phyloP scores from a whole-genome alignment of 1,140 invertebrate genomes.

The Armadillidium nasatum region DNA sequence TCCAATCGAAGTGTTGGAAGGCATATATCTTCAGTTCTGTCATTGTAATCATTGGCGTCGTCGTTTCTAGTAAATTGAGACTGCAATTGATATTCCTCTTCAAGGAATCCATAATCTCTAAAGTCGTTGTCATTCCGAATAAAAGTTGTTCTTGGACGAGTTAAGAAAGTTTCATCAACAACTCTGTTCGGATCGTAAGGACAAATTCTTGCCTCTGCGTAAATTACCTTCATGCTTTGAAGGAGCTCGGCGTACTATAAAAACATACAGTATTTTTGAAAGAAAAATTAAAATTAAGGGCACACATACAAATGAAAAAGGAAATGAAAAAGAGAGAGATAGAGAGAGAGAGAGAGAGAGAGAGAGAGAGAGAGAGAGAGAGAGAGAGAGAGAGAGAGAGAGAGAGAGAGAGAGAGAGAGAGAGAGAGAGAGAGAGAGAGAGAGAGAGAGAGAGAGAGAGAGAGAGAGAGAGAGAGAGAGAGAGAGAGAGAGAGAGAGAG shows the following conservation, averaged over 20 bases:
- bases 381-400: no score
- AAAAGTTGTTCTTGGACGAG: neutral
- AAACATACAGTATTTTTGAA: no score
- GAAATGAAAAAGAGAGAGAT: no score
- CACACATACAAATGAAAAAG: no score
- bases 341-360: no score
- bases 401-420: no score
- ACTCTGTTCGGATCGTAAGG: slow-evolving; percentile 27
- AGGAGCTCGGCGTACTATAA: slow-evolving; percentile 32
- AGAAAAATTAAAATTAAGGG: no score
- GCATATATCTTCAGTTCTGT: neutral
- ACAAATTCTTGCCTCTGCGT: slow-evolving; percentile 38
- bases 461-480: no score
- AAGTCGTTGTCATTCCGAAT: neutral
- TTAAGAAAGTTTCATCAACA: neutral
- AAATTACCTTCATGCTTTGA: slow-evolving; percentile 39
- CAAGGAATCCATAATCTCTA: neutral
- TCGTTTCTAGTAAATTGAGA: neutral
- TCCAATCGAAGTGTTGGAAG: neutral
- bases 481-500: no score
- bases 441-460: no score
- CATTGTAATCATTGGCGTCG: neutral
- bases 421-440: no score
- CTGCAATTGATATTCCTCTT: neutral
- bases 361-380: no score